Base-by-base conservation (phyloP, 2,888 invertebrate species). In the Formica aserva region DNA sequence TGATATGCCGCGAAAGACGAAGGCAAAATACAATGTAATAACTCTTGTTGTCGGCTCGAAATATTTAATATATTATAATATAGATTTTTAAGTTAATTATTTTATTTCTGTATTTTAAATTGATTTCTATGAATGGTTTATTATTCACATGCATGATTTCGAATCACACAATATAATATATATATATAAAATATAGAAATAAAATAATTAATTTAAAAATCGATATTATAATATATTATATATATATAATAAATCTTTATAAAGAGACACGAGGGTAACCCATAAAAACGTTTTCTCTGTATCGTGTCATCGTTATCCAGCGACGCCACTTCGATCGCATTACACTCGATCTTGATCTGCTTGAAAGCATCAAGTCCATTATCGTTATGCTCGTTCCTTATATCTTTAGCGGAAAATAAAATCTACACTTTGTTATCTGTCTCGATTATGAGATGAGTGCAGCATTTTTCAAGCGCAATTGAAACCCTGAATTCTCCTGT, bases 331-430 rank as follows among this genome's bases (percentile, higher is more conserved):
- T 45, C 48, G 41, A 35, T 22, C 26, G 45, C 26, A 8, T 77
- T 66, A 5, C 29, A 35, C 35, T 32, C 41, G 65, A 66, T 71
- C 83, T 76, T 57, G 66, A 74, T 57, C 62, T 35, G 62, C 62
- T 66, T 15, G 78, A 26, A 60, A 82, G 65, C 35, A 55, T 63
- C 75, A 65, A 62, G 32, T 81, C 65, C 57, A 76, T 67, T 66
- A 85, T 78, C 84, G 86, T 89, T 85, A 89, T 78, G 32, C 62
- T 74, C 67, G 65, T 88, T 86, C 83, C 71, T 90, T 90, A 83
- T 57, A 67, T 82, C 84, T 86, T 90, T 74, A 84, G 86, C 76
- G 22, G 69, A 76, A 63, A 75, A 85, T 87, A 89, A 89, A 86
- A 45, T 4, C 41, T 15, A 45, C 32, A 15, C 69, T 67, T 77